phyloP scores from a whole-genome alignment of 2,888 invertebrate genomes.

The Ecliptopera silaceata region DNA sequence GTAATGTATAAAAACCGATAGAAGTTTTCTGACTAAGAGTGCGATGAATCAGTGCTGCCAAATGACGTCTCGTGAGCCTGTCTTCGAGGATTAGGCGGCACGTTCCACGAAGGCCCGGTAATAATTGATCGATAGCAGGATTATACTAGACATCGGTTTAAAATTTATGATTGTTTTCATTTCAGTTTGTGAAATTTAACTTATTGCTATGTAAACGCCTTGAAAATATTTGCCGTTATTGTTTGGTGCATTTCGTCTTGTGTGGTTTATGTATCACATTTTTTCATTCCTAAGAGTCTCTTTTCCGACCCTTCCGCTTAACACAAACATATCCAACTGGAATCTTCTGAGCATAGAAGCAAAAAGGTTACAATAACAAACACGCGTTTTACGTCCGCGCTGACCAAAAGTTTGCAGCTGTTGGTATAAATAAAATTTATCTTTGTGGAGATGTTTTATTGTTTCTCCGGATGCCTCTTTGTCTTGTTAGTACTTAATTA shows the following conservation, averaged over 20 bases:
- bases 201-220: too few relatives aligned
- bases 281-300: slow-evolving; percentile 24
- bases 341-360: slow-evolving; percentile 59
- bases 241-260: slow-evolving; percentile 5
- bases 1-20: not conserved
- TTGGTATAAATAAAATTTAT: slow-evolving; percentile 81
- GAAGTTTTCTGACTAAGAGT: not conserved
- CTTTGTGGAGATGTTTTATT: slow-evolving; percentile 73
- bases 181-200: not conserved
- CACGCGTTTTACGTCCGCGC: slow-evolving; percentile 66
- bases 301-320: slow-evolving; percentile 45
- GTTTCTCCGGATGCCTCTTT: slow-evolving; percentile 48
- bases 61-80: slow-evolving; percentile 50
- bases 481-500: slow-evolving; percentile 23
- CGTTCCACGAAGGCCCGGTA: slow-evolving; percentile 73
- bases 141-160: slow-evolving; percentile 40
- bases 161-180: slow-evolving; percentile 22
- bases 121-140: slow-evolving; percentile 60
- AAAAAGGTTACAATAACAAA: slow-evolving; percentile 70
- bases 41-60: slow-evolving; percentile 48
- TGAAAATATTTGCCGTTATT: not conserved
- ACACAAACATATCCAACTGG: slow-evolving; percentile 50
- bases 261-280: slow-evolving; percentile 17
- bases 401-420: slow-evolving; percentile 84
- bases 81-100: slow-evolving; percentile 68